Evolutionary conservation across 1,140 invertebrate species (phyloP).

Genomic region (Cataglyphis hispanica): DNA sequence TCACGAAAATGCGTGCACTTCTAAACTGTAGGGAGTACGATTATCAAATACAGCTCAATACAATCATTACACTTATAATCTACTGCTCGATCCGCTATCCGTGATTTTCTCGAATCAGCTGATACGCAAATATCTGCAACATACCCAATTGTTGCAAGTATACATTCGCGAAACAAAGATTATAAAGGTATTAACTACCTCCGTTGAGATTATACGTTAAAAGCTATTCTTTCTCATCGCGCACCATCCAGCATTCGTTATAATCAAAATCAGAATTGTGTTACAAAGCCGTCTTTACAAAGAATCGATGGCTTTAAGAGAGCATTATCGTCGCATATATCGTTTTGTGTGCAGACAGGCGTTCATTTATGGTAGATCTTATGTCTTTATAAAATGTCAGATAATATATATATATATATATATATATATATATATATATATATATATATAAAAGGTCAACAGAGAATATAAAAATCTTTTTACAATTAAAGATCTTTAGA

Average conservation of each 20-base stretch:
- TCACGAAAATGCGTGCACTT: constrained; percentile 23
- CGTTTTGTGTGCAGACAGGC: background rate
- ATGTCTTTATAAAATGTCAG: constrained; percentile 45
- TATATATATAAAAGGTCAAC: background rate
- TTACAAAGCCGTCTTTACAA: constrained; percentile 3
- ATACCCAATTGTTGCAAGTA: background rate
- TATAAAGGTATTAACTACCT: background rate
- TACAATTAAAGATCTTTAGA: constrained; percentile 18
- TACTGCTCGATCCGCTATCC: constrained; percentile 24
- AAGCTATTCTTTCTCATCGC: background rate
- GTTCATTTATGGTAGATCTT: constrained; percentile 49
- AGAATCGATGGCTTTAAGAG: constrained; percentile 19
- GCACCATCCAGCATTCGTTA: background rate
- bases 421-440: background rate
- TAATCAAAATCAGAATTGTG: background rate
- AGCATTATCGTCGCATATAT: background rate
- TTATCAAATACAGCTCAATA: constrained; percentile 47
- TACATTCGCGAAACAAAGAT: background rate
- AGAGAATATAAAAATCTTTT: constrained; percentile 20
- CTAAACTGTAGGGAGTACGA: constrained; percentile 26
- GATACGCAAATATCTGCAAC: background rate
- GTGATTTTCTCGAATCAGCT: background rate
- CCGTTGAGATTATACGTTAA: background rate
- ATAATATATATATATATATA: background rate
- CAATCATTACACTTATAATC: constrained; percentile 21